Base-by-base conservation (phyloP, 2,888 invertebrate species). In the Eulithis prunata region DNA sequence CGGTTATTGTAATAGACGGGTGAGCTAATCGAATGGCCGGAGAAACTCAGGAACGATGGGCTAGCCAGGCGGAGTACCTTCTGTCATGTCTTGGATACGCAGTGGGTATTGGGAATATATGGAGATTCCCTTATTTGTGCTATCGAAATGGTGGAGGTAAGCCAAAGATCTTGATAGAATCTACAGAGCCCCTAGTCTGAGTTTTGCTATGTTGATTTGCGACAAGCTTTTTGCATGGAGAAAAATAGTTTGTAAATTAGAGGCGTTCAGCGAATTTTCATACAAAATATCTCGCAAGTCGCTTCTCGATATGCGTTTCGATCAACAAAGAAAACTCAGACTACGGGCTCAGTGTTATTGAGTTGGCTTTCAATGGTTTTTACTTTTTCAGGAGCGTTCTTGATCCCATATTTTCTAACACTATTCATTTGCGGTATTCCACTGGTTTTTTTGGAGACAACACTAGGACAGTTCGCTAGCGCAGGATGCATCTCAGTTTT, bases 61-160 rank as follows among this genome's bases (percentile, higher is more conserved):
- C 93, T 21, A 95, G 91, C 68, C 96, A 96, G 88, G 88, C 95
- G 13, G 97, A 97, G 86, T 97, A 97, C 84, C 86, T 97, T 46
- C 90, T 97, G 62, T 96, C 97, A 36, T 96, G 97, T 77, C 94
- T 97, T 59, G 97, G 97, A 32, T 97, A 97, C 79, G 97, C 97
- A 5, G 96, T 97, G 59, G 97, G 97, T 55, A 95, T 97, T 66
- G 97, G 97, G 65, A 97, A 97, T 84, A 95, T 97, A 11, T 97
- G 97, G 97, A 94, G 97, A 71, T 97, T 97, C 87, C 97, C 97
- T 0, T 97, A 97, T 83, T 89, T 97, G 64, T 97, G 97, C 81
- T 97, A 97, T 85, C 95, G 96, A 79, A 97, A 97, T 86, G 97
- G 97, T 13, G 97, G 97, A 84, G 97, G 97, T 96, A 81, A 88